phyloP scores from a whole-genome alignment of 2,113 vertebrate species.

The Cairina moschata region DNA sequence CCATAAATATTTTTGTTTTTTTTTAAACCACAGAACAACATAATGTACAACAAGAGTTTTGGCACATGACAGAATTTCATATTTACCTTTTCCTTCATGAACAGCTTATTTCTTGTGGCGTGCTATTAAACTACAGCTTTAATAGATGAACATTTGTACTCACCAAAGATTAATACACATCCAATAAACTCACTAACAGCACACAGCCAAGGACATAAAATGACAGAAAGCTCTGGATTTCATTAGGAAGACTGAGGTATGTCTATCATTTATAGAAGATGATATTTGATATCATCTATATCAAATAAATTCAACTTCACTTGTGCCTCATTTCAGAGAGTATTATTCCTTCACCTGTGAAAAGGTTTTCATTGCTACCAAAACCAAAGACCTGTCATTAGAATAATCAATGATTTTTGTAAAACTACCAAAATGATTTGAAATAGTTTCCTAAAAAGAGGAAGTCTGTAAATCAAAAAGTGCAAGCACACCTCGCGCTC shows the following conservation, averaged over 20 bases:
- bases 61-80: neutral
- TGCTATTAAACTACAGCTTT: neutral
- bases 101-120: neutral
- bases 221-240: neutral
- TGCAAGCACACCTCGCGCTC: accelerated
- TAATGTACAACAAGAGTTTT: neutral
- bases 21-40: neutral
- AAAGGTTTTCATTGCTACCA: neutral
- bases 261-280: neutral
- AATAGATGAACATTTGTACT: neutral
- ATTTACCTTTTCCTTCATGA: neutral
- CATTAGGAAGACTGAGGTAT: accelerated
- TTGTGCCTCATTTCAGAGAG: accelerated
- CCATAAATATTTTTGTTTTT: accelerated
- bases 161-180: neutral
- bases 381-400: neutral
- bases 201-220: neutral
- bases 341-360: neutral
- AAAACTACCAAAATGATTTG: neutral
- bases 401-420: neutral
- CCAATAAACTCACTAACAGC: neutral
- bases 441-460: neutral
- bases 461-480: neutral
- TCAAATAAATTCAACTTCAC: neutral
- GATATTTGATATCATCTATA: neutral